Evolutionary conservation across 2,113 vertebrate species (phyloP).

Genomic region (Passer domesticus): DNA sequence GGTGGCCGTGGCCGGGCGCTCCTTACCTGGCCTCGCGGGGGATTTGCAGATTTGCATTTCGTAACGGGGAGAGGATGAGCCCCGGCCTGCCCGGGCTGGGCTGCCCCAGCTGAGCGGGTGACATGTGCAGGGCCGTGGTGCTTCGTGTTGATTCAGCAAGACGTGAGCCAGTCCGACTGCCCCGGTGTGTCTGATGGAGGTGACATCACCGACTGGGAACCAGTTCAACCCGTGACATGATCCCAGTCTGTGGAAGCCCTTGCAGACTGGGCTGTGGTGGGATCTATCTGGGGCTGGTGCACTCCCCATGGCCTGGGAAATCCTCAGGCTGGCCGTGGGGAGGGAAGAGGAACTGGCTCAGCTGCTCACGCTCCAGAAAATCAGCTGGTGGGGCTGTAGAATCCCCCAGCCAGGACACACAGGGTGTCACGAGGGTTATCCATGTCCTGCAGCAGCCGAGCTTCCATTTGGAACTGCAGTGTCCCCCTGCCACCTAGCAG

Average conservation of each 20-base stretch:
- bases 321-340: rapidly evolving
- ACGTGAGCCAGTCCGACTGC: background rate
- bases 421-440: background rate
- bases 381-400: background rate
- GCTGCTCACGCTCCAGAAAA: background rate
- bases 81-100: slow-evolving; percentile 27
- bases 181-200: background rate
- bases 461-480: background rate
- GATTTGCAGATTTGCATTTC: background rate
- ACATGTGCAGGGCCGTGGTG: background rate
- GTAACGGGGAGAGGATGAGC: background rate
- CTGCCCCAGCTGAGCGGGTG: background rate
- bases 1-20: background rate
- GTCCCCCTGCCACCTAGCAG: rapidly evolving
- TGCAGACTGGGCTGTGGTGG: background rate
- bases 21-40: background rate
- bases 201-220: slow-evolving; percentile 17
- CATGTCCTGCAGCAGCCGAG: rapidly evolving
- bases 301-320: background rate
- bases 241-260: background rate
- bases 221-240: background rate
- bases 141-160: slow-evolving; percentile 48
- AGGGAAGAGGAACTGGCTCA: background rate
- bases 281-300: background rate
- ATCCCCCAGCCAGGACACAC: rapidly evolving